Evolutionary conservation across 2,888 invertebrate genomes (phyloP), one percentile per base, ranked within the genome.

Genomic region (Drosophila phalerata): DNA sequence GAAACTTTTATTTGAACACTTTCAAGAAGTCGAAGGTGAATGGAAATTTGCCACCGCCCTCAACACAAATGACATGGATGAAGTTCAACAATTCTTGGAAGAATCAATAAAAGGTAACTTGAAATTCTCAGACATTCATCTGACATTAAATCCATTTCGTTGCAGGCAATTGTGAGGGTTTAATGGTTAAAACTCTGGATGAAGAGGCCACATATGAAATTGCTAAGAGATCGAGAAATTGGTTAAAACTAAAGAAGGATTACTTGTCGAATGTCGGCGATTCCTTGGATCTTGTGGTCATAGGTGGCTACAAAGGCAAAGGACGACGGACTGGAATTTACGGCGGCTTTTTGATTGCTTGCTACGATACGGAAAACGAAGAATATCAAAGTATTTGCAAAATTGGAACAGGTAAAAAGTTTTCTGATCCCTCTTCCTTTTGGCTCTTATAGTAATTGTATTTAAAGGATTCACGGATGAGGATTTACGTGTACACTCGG

Each of bases 241-340:
- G 98, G 98, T 93, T 98, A 38, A 98, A 98, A 93, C 93, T 99
- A 62, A 99, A 99, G 92, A 99, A 99, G 91, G 99, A 99, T 94
- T 99, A 99, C 93, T 93, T 99, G 76, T 97, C 99, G 30, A 98
- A 98, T 38, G 96, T 97, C 9, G 99, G 99, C 1, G 99, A 99
- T 93, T 98, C 98, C 0, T 93, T 99, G 37, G 99, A 99, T 93
- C 95, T 97, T 49, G 98, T 99, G 0, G 98, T 99, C 0, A 95
- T 99, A 71, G 99, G 99, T 53, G 99, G 97, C 0, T 99, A 98
- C 93, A 93, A 94, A 57, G 99, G 99, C 0, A 96, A 96, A 82
- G 99, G 99, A 15, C 97, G 97, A 93, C 94, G 99, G 48, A 96
- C 98, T 0, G 99, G 99, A 2, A 94, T 94, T 11, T 99, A 96